Conservation (phyloP, 1,140 invertebrate species). For the Caligus rogercresseyi region DNA sequence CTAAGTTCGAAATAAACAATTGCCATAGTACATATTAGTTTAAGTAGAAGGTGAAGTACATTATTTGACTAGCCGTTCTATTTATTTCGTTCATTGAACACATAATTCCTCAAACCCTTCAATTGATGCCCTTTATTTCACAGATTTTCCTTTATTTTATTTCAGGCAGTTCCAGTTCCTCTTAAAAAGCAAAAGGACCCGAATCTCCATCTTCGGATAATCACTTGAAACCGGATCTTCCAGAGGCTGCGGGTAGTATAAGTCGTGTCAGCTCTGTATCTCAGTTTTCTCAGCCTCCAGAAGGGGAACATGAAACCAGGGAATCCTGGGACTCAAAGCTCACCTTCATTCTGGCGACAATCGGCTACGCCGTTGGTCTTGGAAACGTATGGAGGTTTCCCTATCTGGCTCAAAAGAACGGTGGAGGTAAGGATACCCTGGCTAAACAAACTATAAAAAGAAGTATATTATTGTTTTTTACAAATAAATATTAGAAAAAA, state of each 20-base stretch:
- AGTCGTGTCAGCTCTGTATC: not conserved
- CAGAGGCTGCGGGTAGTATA: slow-evolving; percentile 43
- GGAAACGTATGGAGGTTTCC: slow-evolving; percentile 89
- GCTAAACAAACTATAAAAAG: no score
- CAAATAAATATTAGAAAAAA: no score
- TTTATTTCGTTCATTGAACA: no score
- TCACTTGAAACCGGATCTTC: slow-evolving; percentile 37
- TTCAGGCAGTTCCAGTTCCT: no score
- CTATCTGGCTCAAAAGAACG: slow-evolving; percentile 76
- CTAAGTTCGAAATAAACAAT: no score
- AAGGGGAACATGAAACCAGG: slow-evolving; percentile 34
- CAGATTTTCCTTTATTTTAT: no score
- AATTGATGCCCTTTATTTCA: no score
- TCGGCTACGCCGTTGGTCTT: slow-evolving; percentile 79
- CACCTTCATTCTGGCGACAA: slow-evolving; percentile 70
- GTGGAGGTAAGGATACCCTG: slow-evolving; percentile 48
- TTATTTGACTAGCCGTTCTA: no score
- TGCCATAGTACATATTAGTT: no score
- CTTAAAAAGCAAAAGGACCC: not conserved
- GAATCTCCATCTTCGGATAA: not conserved
- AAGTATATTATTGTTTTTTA: no score
- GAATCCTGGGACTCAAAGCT: slow-evolving; percentile 85
- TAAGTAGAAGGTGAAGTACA: no score
- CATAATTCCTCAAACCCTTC: no score
- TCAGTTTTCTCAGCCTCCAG: slow-evolving; percentile 8